Percentiles rank a stretch among this genome's conserved stretches.
Evolutionary conservation across 1,140 invertebrate genomes (phyloP).

Genomic region (Drosophila arizonae): DNA sequence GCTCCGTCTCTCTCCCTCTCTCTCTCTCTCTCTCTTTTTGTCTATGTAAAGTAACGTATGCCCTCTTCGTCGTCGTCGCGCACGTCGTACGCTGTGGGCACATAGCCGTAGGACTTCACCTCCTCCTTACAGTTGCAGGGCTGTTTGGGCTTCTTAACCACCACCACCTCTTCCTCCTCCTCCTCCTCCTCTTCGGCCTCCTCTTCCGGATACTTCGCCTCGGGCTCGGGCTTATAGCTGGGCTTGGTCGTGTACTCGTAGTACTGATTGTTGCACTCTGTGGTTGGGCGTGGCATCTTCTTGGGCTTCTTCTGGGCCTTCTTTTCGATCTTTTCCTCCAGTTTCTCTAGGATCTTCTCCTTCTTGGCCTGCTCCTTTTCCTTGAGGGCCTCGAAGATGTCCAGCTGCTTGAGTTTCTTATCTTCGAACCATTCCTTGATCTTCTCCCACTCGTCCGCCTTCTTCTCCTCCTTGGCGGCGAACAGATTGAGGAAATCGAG

Average conservation of each 20-base stretch:
- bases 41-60: conserved; percentile 59
- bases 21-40: not conserved
- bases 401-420: conserved; percentile 59
- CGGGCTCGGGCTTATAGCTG: not conserved
- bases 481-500: conserved; percentile 68
- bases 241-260: conserved; percentile 1
- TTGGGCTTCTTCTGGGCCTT: conserved; percentile 39
- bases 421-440: conserved; percentile 63
- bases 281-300: conserved; percentile 43
- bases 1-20: not conserved
- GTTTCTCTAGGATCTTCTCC: conserved; percentile 33
- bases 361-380: conserved; percentile 39
- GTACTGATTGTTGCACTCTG: conserved; percentile 15
- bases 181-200: conserved; percentile 26
- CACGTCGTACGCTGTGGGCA: conserved; percentile 46
- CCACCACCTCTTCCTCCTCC: conserved; percentile 16
- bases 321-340: conserved; percentile 46
- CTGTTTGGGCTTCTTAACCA: conserved; percentile 26
- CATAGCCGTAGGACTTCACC: conserved; percentile 2
- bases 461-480: conserved; percentile 56
- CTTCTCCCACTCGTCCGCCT: conserved; percentile 59
- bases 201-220: conserved; percentile 15
- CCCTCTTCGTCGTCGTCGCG: conserved; percentile 55
- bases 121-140: conserved; percentile 16
- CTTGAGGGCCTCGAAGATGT: conserved; percentile 57